These are phyloP conservation scores for Drosophila auraria DNA, from an alignment of 1,140 invertebrate species.

Conservation along the genomic window DNA sequence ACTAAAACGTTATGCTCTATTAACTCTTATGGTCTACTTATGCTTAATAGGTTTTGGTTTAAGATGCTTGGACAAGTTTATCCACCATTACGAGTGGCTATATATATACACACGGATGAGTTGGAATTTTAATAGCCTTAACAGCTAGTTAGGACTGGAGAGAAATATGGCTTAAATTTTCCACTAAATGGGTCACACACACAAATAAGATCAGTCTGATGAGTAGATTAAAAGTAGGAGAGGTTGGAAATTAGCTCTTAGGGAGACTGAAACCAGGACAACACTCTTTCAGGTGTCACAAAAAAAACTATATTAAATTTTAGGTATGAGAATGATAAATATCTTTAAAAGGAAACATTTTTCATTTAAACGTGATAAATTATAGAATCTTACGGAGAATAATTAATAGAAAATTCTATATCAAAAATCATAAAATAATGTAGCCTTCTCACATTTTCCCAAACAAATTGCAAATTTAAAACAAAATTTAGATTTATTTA, in stretches of 20 bases:
- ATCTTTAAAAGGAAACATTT: no score
- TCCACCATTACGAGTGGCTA: conserved; percentile 31
- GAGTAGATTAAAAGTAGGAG: conserved; percentile 51
- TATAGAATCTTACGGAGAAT: no score
- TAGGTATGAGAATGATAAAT: no score
- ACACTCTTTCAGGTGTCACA: neutral
- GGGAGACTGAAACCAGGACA: conserved; percentile 22
- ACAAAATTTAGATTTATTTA: neutral
- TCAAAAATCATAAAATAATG: no score
- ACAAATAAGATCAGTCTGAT: conserved; percentile 69
- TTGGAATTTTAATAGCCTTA: conserved; percentile 55
- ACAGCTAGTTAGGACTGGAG: conserved; percentile 40
- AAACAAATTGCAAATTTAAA: neutral
- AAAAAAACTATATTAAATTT: neutral
- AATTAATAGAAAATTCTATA: no score
- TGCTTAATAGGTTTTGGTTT: conserved; percentile 58
- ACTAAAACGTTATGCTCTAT: conserved; percentile 78
- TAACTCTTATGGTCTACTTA: conserved; percentile 66
- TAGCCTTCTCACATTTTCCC: neutral
- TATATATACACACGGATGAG: conserved; percentile 24
- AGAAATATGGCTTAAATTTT: conserved; percentile 51
- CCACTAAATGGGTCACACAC: conserved; percentile 27
- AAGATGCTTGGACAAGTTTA: conserved; percentile 63
- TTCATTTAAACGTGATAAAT: no score
- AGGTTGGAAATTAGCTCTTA: conserved; percentile 7